Evolutionary conservation across 2,113 vertebrate species (phyloP).

Genomic region (Lepus americanus): DNA sequence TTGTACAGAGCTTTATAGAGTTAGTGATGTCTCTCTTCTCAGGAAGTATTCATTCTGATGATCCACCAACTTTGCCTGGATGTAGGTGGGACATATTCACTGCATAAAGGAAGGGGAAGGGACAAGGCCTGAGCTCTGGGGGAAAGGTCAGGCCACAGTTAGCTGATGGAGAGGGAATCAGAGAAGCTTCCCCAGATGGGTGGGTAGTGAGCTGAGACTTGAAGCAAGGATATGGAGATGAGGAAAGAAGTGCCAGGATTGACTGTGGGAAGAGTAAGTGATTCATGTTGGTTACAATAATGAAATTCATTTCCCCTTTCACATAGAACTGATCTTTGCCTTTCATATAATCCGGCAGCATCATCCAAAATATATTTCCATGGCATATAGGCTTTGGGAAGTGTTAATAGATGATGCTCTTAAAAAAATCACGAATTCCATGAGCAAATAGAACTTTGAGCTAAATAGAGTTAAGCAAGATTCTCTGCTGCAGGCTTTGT

Average conservation of each 20-base stretch:
- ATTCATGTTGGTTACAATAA: not conserved
- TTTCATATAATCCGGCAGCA: not conserved
- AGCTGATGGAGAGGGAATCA: not conserved
- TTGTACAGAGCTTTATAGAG: not conserved
- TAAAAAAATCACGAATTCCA: not conserved
- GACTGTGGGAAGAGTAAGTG: not conserved
- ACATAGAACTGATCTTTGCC: not conserved
- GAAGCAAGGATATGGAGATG: not conserved
- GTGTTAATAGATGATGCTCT: not conserved
- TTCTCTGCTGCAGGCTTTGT: not conserved
- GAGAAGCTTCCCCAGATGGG: not conserved
- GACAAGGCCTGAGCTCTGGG: not conserved
- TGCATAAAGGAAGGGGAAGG: not conserved
- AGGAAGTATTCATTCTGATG: not conserved
- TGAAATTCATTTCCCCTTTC: not conserved
- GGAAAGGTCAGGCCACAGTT: rapidly evolving
- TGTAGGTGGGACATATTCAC: not conserved
- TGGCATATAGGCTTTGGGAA: not conserved
- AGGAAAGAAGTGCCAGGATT: too few species aligned
- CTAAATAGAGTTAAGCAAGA: not conserved
- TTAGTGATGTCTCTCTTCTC: not conserved
- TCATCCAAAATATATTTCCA: not conserved
- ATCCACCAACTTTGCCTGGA: not conserved
- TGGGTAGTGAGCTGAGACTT: not conserved
- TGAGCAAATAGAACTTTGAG: not conserved